A percentile compares a stretch with the other conserved stretches of the same genome.
Evolutionary conservation across 2,113 vertebrate species (phyloP).

Genomic region (Cyprinus carpio): DNA sequence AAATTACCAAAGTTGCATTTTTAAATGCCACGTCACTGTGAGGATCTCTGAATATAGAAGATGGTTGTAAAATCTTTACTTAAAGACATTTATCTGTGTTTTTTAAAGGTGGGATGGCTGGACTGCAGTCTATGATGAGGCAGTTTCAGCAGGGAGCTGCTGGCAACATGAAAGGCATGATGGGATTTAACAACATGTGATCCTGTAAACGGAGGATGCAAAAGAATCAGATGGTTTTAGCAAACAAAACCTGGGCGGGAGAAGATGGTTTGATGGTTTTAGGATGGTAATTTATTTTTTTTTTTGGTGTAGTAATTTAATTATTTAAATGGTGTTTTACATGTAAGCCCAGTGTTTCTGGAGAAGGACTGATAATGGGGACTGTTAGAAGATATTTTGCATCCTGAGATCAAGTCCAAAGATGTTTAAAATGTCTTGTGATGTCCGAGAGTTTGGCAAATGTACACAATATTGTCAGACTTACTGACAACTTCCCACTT

Average conservation of each 20-base stretch:
- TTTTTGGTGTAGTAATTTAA: too few relatives aligned
- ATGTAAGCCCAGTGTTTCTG: constrained; percentile 42
- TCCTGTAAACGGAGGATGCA: constrained; percentile 69
- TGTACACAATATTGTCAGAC: constrained; percentile 23
- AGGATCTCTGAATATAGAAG: background rate
- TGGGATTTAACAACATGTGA: constrained; percentile 99
- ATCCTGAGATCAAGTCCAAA: constrained; percentile 21
- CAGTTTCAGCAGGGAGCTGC: constrained; percentile 98
- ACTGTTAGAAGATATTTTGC: constrained; percentile 40
- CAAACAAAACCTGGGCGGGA: constrained; percentile 1
- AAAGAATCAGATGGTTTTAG: constrained; percentile 44
- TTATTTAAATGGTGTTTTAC: constrained; percentile 53
- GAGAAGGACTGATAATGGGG: constrained; percentile 25
- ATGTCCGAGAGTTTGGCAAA: background rate
- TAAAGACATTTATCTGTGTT: background rate
- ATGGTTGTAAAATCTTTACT: background rate
- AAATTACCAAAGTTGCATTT: background rate
- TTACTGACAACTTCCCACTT: constrained; percentile 4
- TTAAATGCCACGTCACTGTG: background rate
- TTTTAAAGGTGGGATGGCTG: constrained; percentile 91
- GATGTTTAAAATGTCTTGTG: constrained; percentile 31
- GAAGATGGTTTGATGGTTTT: constrained; percentile 16
- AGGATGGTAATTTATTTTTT: too few relatives aligned
- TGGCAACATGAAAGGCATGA: constrained; percentile 99
- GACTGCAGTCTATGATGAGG: constrained; percentile 98